Conservation (phyloP, 2,797 vertebrate genomes). For the Falco cherrug region DNA sequence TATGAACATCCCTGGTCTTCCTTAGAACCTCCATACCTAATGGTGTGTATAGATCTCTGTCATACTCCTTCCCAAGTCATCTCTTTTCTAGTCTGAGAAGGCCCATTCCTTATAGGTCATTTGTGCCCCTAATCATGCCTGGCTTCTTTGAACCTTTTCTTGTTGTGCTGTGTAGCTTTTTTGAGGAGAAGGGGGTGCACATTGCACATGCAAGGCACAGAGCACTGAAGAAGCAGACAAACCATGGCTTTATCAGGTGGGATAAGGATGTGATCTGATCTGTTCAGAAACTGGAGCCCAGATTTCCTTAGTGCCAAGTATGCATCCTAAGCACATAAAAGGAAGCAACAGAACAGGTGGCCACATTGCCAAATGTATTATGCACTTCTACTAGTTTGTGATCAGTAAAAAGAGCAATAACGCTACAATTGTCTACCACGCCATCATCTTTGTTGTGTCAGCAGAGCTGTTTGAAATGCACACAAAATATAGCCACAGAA, state of each 20-base stretch:
- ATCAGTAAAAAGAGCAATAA: not conserved
- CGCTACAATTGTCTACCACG: not conserved
- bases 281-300: not conserved
- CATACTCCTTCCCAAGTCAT: not conserved
- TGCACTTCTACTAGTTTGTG: not conserved
- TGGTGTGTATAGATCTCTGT: not conserved
- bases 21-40: not conserved
- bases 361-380: not conserved
- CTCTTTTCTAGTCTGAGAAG: not conserved
- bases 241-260: not conserved
- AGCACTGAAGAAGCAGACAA: not conserved
- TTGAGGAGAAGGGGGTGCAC: not conserved
- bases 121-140: not conserved
- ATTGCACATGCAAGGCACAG: not conserved
- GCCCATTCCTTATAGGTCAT: not conserved
- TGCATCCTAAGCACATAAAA: not conserved
- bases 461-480: not conserved
- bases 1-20: not conserved
- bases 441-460: not conserved
- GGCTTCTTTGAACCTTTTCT: not conserved
- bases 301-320: not conserved
- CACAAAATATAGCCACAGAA: not conserved
- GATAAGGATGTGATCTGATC: not conserved
- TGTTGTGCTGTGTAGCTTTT: not conserved
- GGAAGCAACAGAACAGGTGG: not conserved